Conservation (phyloP, 2,888 invertebrate genomes). For the Suillia variegata region DNA sequence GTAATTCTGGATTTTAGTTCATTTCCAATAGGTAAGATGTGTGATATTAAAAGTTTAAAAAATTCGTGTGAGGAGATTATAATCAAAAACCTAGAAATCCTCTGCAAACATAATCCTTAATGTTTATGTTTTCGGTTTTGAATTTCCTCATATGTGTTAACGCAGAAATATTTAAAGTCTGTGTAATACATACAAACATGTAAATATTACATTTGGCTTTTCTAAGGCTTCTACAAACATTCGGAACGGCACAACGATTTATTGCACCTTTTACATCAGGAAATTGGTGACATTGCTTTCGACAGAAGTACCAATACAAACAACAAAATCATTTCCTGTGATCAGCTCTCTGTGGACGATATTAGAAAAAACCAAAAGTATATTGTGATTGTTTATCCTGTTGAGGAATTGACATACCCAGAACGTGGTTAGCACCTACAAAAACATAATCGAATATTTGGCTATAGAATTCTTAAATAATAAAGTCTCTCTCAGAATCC, state of each 20-base stretch:
- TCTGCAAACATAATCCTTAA: no score
- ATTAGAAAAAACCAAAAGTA: conserved; percentile 65
- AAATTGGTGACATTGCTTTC: conserved; percentile 64
- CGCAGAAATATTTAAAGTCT: no score
- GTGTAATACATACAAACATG: no score
- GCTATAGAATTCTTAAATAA: neutral
- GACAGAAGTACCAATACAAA: conserved; percentile 32
- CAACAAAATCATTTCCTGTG: conserved; percentile 36
- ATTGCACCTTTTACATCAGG: conserved; percentile 62
- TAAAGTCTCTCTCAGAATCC: conserved; percentile 48
- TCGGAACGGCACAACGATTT: conserved; percentile 63
- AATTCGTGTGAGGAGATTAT: no score
- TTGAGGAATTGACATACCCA: conserved; percentile 52
- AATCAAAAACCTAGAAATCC: no score
- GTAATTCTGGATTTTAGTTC: conserved; percentile 83
- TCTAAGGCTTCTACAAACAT: conserved; percentile 54
- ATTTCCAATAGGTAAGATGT: conserved; percentile 67
- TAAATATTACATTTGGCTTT: no score
- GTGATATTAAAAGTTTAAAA: neutral
- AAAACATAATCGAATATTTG: neutral
- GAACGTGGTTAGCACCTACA: conserved; percentile 52
- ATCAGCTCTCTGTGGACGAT: conserved; percentile 66
- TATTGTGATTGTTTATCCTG: conserved; percentile 66
- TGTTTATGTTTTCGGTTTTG: no score
- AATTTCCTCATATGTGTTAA: no score